Base-by-base conservation (phyloP, 35 echinoderm and acorn worm species). In the Ophiothrix spiculata region DNA sequence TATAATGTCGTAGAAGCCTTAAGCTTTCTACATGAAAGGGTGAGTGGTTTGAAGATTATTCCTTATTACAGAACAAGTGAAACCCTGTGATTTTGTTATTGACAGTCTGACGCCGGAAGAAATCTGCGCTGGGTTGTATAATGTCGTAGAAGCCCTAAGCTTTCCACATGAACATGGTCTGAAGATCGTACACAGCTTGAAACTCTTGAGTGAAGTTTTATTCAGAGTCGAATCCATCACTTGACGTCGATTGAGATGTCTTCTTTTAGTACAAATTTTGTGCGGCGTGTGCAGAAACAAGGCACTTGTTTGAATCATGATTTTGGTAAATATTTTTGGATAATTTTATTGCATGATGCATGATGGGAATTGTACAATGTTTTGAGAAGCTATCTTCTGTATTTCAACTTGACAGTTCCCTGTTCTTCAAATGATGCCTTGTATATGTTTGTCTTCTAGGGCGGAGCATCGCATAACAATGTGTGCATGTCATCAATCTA, bases 401-500 rank as follows among this genome's bases (percentile, higher is more conserved):
- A n/a, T n/a, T n/a, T n/a, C n/a, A n/a, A n/a, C n/a, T n/a, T n/a
- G n/a, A n/a, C n/a, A n/a, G n/a, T n/a, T n/a, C n/a, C n/a, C n/a
- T n/a, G n/a, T n/a, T n/a, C n/a, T n/a, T n/a, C n/a, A n/a, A n/a
- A n/a, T n/a, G n/a, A n/a, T n/a, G n/a, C n/a, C n/a, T n/a, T n/a
- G n/a, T n/a, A n/a, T n/a, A n/a, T n/a, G 17, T 82, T 77, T 90
- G 32, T 81, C 34, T 42, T 84, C 19, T 40, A 97, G 95, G 95
- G 95, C 56, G 95, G 95, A 21, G 95, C 91, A 74, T 97, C 95
- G 42, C 95, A 97, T 83, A 97, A 97, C 86, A 97, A 97, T 76
- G 91, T 97, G 23, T 97, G 91, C 69, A 78, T 93, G 38, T 81
- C 95, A 64, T 89, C 95, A 45, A 93, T 97, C 80, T 97, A 97